Percentiles rank a stretch among this genome's conserved stretches.
Evolutionary conservation across 30 jellyfish, hydroid and myxozoan species (phyloP).

Genomic region (Aurelia aurita): DNA sequence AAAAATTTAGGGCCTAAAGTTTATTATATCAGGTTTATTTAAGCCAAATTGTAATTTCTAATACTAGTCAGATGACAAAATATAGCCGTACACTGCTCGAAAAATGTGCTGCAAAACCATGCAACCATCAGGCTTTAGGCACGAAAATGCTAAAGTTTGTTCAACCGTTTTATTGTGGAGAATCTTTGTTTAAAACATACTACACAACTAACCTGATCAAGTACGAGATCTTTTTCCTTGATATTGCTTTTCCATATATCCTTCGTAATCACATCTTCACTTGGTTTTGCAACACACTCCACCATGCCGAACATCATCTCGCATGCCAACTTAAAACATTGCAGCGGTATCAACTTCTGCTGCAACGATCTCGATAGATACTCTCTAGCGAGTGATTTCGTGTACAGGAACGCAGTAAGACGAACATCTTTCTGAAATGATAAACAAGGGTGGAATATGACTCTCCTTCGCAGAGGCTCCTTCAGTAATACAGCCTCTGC

Average conservation of each 20-base stretch:
- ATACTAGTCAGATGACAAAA: too few species aligned
- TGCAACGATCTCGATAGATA: conserved; percentile 71
- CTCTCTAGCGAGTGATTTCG: conserved; percentile 43
- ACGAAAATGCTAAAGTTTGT: neutral
- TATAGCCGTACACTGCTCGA: too few species aligned
- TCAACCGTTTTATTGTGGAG: neutral
- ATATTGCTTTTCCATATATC: conserved; percentile 25
- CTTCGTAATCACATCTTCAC: conserved; percentile 37
- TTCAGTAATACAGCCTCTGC: too few species aligned
- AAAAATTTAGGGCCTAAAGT: too few species aligned
- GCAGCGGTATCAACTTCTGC: conserved; percentile 47
- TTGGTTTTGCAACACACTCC: conserved; percentile 66
- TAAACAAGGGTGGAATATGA: too few species aligned
- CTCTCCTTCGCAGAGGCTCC: too few species aligned
- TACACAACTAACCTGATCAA: conserved; percentile 27
- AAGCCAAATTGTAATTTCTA: too few species aligned
- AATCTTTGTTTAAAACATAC: neutral
- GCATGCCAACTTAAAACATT: conserved; percentile 66
- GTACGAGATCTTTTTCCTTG: conserved; percentile 30
- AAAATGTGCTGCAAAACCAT: too few species aligned
- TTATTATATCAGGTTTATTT: too few species aligned
- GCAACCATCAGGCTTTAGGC: too few species aligned
- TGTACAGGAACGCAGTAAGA: conserved; percentile 47
- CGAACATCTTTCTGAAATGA: conserved; percentile 54
- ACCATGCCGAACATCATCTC: conserved; percentile 54